These are phyloP conservation scores for Oreochromis niloticus DNA, from an alignment of 2,113 vertebrate genomes.

Conservation along the genomic window DNA sequence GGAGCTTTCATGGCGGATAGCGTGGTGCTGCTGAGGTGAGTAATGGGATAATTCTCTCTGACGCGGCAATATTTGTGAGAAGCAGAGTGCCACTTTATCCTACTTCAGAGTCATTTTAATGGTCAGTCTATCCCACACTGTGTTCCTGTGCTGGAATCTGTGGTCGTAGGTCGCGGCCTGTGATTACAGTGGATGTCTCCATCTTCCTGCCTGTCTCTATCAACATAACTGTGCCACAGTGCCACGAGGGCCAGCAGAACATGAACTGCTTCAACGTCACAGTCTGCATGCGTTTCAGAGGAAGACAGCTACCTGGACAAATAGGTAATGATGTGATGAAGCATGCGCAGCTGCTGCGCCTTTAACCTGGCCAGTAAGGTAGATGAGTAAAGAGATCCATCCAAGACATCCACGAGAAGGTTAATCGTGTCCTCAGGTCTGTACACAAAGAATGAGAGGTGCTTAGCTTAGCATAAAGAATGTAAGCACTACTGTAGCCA, in stretches of 20 bases:
- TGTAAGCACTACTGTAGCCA: not conserved
- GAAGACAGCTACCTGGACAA: conserved; percentile 84
- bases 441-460: not conserved
- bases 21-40: conserved; percentile 92
- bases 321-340: conserved; percentile 78
- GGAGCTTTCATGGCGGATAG: conserved; percentile 93
- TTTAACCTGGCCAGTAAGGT: not conserved
- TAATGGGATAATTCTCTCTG: not conserved
- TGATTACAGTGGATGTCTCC: conserved; percentile 84
- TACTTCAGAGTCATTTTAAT: not conserved
- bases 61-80: not conserved
- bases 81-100: not conserved
- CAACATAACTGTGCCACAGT: conserved; percentile 93
- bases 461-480: not conserved
- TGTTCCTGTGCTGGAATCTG: not conserved
- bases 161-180: conserved; percentile 81
- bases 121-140: not conserved
- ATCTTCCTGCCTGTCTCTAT: conserved; percentile 88
- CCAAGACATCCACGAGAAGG: not conserved
- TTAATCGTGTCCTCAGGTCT: not conserved
- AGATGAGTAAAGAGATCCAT: not conserved
- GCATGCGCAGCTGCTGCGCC: not conserved
- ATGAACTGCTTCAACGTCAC: conserved; percentile 88
- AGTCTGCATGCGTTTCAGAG: conserved; percentile 83
- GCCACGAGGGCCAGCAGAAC: conserved; percentile 84